Evolutionary conservation across 1,140 invertebrate genomes (phyloP).

Genomic region (Bombus breviceps): DNA sequence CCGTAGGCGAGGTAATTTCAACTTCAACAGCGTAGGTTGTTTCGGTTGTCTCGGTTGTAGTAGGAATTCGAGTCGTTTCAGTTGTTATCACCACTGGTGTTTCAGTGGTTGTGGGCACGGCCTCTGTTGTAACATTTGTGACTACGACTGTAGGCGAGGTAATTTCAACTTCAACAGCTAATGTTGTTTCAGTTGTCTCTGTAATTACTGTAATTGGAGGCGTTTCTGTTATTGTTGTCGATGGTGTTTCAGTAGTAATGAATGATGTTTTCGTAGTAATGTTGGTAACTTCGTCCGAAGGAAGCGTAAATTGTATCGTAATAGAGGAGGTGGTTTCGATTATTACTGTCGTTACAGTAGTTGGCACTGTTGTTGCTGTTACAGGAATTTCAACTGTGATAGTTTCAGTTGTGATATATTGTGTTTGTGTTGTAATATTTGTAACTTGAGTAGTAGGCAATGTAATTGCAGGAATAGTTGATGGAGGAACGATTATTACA

Average conservation of each 20-base stretch:
- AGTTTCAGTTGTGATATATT: not conserved
- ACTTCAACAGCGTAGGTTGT: not conserved
- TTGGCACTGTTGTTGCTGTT: not conserved
- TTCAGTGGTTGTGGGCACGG: too few relatives aligned
- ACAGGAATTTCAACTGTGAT: not conserved
- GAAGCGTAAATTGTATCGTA: too few relatives aligned
- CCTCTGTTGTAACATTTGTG: too few relatives aligned
- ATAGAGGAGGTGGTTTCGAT: rapidly evolving
- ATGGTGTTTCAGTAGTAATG: not conserved
- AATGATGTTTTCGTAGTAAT: not conserved
- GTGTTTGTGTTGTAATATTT: not conserved
- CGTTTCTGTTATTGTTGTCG: rapidly evolving
- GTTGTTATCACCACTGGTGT: too few relatives aligned
- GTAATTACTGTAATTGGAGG: not conserved
- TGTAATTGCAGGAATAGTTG: not conserved
- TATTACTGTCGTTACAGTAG: not conserved
- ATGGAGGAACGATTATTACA: not conserved
- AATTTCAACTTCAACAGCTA: not conserved
- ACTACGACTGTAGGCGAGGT: rapidly evolving
- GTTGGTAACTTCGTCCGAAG: not conserved
- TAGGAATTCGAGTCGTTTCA: too few relatives aligned
- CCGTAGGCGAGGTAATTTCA: not conserved
- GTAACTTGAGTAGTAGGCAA: not conserved
- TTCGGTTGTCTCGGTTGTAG: not conserved
- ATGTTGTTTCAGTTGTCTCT: not conserved